Base-by-base conservation (phyloP, 1,140 invertebrate genomes). In the Plutomurus gul region DNA sequence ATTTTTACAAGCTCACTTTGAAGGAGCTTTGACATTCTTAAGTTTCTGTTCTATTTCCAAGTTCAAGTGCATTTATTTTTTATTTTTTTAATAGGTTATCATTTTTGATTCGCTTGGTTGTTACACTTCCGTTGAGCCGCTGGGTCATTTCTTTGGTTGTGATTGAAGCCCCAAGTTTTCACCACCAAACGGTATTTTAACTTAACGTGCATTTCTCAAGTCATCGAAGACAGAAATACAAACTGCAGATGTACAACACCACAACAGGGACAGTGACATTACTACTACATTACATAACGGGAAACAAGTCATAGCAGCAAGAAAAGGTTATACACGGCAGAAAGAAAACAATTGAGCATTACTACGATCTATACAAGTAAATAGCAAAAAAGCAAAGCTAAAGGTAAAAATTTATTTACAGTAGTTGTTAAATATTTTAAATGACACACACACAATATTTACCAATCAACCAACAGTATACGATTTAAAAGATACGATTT, bases 401-500 rank as follows among this genome's bases (percentile, higher is more conserved):
- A 65, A 65, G 16, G 30, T 30, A 33, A 65, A 25, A 65, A 13
- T 65, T 25, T 65, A 65, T 65, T 65, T 65, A 65, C 22, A 36
- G 18, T 65, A 43, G 56, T 30, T 65, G 56, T 33, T 65, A 65
- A 65, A 33, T 65, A 27, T 65, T n/a, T n/a, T n/a, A n/a, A n/a
- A n/a, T n/a, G n/a, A n/a, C n/a, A n/a, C n/a, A 36, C 20, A 65
- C 30, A 25, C 5, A 65, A 27, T 65, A 65, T 65, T 65, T 65
- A 65, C 56, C 56, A 65, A 65, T 46, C 70, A 71, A 81, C 80
- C 76, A 81, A 81, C 80, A 81, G 80, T 81, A 81, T 81, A 81
- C 80, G 80, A 81, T 81, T 75, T 71, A 73, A 81, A 81, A 65
- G 74, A 81, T 81, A 81, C 80, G 80, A 81, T 78, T 81, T 77